Evolutionary conservation across 2,888 invertebrate species (phyloP), one percentile per base, ranked within the genome.

Genomic region (Teleiodes luculella): DNA sequence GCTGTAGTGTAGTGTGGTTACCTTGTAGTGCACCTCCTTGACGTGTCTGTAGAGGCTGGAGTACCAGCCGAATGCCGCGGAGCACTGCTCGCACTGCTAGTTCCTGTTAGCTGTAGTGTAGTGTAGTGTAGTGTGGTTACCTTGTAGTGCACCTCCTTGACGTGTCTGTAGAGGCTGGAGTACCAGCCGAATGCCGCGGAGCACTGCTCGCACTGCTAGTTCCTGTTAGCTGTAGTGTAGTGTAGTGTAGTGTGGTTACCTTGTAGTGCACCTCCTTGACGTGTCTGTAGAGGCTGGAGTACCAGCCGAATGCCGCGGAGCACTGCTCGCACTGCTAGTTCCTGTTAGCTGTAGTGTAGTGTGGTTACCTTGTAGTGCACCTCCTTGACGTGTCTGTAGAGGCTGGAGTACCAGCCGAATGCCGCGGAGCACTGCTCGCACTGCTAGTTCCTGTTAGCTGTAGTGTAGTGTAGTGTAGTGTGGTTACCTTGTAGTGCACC

Each of bases 321-420:
- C 89, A 89, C 31, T 76, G 76, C 16, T 2, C n/a, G n/a, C n/a
- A n/a, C n/a, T n/a, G n/a, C n/a, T n/a, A n/a, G n/a, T n/a, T n/a
- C n/a, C n/a, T n/a, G n/a, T n/a, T n/a, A n/a, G n/a, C n/a, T 2
- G 33, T 2, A 2, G 8, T 8, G 33, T 33, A 5, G 33, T 2
- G 8, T 2, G 3, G 33, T 2, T 50, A 86, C 87, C 85, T 86
- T 86, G 55, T 84, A 78, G 58, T 88, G 88, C 53, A 87, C 83
- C 61, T 87, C 87, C 0, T 81, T 24, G 7, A 80, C 70, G 62
- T 88, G 88, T 0, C 88, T 53, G 72, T 88, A 88, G 1, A 88
- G 75, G n/a, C n/a, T 78, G 53, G 85, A 84, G 76, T 87, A 86
- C 88, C 88, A 88, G 18, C 83, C 82, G 71, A 88, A 88, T 52